Conservation (phyloP, 2,113 vertebrate species). For the Pterocles burchelli region DNA sequence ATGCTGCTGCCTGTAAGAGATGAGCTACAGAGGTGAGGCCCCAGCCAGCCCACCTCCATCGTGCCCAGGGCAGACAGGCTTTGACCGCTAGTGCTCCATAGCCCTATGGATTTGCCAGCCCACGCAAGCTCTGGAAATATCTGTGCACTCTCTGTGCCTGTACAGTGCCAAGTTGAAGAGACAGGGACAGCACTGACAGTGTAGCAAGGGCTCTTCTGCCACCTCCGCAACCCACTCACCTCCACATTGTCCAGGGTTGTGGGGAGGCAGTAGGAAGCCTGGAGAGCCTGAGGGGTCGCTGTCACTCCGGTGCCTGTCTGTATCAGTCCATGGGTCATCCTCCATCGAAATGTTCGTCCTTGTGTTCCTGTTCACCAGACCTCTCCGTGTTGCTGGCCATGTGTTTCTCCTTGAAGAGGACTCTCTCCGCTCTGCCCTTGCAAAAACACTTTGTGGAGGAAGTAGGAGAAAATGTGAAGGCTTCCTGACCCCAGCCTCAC, state of each 20-base stretch:
- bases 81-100: background rate
- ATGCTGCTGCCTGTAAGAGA: background rate
- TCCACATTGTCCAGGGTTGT: fast-evolving
- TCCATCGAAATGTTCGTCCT: background rate
- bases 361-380: background rate
- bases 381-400: background rate
- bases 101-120: background rate
- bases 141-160: background rate
- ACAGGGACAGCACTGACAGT: background rate
- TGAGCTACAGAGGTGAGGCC: background rate
- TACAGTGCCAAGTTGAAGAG: background rate
- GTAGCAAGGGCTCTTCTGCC: background rate
- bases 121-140: fast-evolving
- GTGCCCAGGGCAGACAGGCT: background rate
- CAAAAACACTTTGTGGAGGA: background rate
- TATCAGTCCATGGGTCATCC: background rate
- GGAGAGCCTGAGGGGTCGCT: background rate
- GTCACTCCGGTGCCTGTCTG: background rate
- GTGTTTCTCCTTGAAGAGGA: background rate
- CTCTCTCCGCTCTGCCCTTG: background rate
- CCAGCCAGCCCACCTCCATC: background rate
- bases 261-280: background rate
- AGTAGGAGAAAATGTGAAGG: background rate
- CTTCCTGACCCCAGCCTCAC: background rate
- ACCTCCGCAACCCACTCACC: background rate